These are phyloP conservation scores for Chrysolophus pictus DNA, from an alignment of 2,797 vertebrate species.

Conservation along the genomic window DNA sequence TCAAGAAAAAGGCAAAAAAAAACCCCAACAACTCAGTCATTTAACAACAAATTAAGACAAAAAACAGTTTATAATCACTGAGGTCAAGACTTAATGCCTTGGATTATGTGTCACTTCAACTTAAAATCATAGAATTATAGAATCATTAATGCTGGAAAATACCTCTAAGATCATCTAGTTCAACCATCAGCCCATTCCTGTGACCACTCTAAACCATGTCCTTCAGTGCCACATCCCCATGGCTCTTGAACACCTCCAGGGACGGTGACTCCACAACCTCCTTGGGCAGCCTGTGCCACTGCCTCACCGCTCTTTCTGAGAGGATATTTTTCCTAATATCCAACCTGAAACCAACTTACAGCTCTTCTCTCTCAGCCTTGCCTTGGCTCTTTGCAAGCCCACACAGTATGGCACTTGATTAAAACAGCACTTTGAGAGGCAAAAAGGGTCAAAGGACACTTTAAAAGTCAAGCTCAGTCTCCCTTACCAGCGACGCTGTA, in stretches of 20 bases:
- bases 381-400: background rate
- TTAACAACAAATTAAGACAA: background rate
- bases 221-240: no score
- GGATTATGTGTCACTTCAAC: background rate
- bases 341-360: background rate
- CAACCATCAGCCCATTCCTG: no score
- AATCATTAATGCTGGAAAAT: no score
- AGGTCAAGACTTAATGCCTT: background rate
- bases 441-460: background rate
- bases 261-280: no score
- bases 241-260: no score
- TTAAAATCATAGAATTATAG: background rate
- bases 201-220: no score
- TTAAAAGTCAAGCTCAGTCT: background rate
- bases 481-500: rapidly evolving
- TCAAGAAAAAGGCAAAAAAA: background rate
- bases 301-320: no score
- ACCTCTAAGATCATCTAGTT: no score
- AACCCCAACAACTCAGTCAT: background rate
- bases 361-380: background rate
- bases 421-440: background rate
- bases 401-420: background rate
- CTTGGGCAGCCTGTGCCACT: no score
- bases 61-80: background rate
- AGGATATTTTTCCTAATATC: no score